These are phyloP conservation scores for Pachyuromys duprasi DNA, from an alignment of 2,797 vertebrate genomes.

Conservation along the genomic window DNA sequence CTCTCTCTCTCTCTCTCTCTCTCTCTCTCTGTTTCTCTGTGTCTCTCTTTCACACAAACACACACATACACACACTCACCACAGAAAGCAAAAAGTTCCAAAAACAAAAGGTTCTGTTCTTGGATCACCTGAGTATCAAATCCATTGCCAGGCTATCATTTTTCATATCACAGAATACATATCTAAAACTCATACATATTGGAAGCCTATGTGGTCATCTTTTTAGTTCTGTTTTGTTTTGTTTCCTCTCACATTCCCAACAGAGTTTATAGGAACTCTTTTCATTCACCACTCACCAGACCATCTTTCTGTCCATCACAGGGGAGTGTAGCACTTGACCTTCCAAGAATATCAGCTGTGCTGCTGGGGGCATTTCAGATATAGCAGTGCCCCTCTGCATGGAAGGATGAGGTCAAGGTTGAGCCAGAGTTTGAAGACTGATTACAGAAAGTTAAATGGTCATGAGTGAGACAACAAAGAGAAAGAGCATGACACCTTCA, in stretches of 20 bases:
- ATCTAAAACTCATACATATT: neutral
- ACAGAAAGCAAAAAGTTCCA: neutral
- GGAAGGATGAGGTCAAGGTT: neutral
- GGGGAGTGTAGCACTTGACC: neutral
- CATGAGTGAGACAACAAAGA: neutral
- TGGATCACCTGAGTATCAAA: neutral
- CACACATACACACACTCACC: neutral
- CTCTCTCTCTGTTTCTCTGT: neutral
- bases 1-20: neutral
- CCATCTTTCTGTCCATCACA: neutral
- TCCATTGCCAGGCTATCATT: neutral
- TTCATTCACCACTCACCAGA: slow-evolving; percentile 16
- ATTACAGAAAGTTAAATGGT: neutral
- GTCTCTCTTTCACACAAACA: neutral
- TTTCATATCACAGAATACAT: neutral
- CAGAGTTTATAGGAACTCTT: neutral
- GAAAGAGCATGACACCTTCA: too few relatives aligned
- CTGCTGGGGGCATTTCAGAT: neutral
- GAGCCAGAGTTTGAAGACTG: neutral
- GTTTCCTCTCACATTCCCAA: neutral
- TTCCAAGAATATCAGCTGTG: neutral
- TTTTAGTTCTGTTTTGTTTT: neutral
- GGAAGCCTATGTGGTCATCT: neutral
- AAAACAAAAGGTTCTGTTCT: neutral
- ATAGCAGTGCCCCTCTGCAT: neutral